phyloP scores from a whole-genome alignment of 2,888 invertebrate species.

The Lysandra bellargus region DNA sequence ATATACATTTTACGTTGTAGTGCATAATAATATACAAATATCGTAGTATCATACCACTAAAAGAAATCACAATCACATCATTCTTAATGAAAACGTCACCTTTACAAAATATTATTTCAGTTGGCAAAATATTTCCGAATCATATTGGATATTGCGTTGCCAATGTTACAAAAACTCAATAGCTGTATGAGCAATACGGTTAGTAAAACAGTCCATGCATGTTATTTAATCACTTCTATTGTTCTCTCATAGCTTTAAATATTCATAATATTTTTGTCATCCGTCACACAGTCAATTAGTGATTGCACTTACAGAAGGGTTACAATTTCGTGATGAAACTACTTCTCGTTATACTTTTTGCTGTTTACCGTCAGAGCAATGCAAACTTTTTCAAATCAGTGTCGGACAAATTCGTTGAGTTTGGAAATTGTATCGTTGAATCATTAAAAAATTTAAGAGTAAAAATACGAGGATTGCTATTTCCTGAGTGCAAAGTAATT shows the following conservation, averaged over 20 bases:
- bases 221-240: conserved; percentile 20
- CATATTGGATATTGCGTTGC: not conserved
- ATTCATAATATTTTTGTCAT: conserved; percentile 40
- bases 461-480: not conserved
- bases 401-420: not conserved
- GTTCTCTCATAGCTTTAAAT: conserved; percentile 34
- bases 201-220: conserved; percentile 6
- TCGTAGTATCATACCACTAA: no score
- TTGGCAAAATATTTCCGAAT: not conserved
- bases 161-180: not conserved
- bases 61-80: no score
- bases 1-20: no score
- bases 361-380: not conserved
- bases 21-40: no score
- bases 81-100: not conserved
- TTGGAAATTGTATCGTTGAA: not conserved
- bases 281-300: conserved; percentile 12
- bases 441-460: not conserved
- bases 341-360: not conserved
- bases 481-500: conserved; percentile 13
- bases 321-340: not conserved
- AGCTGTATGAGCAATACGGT: not conserved
- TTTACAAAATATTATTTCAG: not conserved
- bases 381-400: conserved; percentile 26
- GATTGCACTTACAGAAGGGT: not conserved